These are phyloP conservation scores for Picus viridis DNA, from an alignment of 2,797 vertebrate genomes.

Conservation along the genomic window DNA sequence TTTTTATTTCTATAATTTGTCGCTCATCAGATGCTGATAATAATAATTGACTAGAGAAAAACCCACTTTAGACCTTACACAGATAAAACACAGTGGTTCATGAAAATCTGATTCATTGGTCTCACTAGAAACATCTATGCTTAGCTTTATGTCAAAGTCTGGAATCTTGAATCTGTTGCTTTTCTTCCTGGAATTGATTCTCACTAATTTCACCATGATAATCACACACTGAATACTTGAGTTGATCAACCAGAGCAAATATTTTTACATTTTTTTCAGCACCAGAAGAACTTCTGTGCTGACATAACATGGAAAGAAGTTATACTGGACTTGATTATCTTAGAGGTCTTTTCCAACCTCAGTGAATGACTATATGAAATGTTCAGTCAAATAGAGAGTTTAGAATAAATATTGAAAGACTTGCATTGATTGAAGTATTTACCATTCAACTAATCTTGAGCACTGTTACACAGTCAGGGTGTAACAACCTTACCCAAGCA, in stretches of 20 bases:
- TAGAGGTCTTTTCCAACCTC: too few species aligned
- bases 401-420: not conserved
- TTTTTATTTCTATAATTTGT: not conserved
- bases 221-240: not conserved
- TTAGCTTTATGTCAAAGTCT: not conserved
- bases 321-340: too few species aligned
- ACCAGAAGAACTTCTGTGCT: not conserved
- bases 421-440: not conserved
- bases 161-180: accelerated
- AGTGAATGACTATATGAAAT: not conserved
- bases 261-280: not conserved
- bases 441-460: not conserved
- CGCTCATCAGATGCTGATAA: not conserved
- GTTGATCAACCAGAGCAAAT: not conserved
- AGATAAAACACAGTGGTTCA: not conserved
- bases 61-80: not conserved
- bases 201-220: not conserved
- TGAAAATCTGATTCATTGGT: not conserved
- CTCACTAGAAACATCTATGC: not conserved
- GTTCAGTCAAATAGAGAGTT: not conserved
- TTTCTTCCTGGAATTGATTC: not conserved
- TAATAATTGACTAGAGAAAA: not conserved
- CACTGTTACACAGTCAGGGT: not conserved
- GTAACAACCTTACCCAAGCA: not conserved
- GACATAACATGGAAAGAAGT: not conserved